These are phyloP conservation scores for Setophaga coronata DNA, from an alignment of 2,113 vertebrate genomes.

Conservation along the genomic window DNA sequence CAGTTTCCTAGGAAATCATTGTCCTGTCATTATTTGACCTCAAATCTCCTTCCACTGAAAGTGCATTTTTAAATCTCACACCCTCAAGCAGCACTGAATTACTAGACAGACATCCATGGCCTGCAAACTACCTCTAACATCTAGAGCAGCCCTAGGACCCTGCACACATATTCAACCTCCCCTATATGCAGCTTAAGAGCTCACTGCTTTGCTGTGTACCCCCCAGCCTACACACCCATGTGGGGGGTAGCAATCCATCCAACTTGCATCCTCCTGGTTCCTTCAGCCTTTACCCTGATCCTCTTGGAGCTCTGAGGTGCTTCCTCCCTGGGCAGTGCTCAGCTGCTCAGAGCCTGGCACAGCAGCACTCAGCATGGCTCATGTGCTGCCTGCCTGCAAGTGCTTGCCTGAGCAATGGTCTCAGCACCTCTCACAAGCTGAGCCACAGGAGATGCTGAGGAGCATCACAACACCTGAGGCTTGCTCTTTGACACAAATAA, in stretches of 20 bases:
- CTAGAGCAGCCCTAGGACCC: neutral
- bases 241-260: neutral
- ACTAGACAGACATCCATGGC: neutral
- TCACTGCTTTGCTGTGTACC: neutral
- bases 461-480: neutral
- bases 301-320: rapidly evolving
- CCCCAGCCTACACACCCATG: neutral
- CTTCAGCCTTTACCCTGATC: neutral
- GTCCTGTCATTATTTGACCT: neutral
- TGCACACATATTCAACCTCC: neutral
- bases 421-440: neutral
- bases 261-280: rapidly evolving
- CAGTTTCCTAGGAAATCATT: neutral
- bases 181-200: rapidly evolving
- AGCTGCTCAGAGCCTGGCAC: neutral
- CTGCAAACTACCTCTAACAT: neutral
- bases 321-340: neutral
- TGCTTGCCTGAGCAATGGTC: neutral
- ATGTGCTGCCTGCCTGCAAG: neutral
- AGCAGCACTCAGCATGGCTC: rapidly evolving
- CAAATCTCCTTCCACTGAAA: neutral
- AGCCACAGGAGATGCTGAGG: neutral
- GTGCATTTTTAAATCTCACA: neutral
- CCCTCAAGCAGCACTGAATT: neutral
- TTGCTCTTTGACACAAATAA: neutral